A percentile compares a stretch with the other conserved stretches of the same genome.
Conservation (phyloP, 2,888 invertebrate species). For the Alviniconcha strummeri region DNA sequence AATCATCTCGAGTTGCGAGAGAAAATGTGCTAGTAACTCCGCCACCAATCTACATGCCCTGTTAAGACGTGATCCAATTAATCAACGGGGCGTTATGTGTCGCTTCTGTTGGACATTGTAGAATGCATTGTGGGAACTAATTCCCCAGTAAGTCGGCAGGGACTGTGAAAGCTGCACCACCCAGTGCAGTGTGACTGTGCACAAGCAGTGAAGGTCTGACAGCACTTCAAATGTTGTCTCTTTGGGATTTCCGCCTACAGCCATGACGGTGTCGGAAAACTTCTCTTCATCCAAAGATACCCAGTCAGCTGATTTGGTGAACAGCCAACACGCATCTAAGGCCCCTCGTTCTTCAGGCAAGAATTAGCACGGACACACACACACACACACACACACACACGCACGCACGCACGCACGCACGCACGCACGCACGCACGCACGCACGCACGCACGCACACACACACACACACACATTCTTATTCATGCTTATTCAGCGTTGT, state of each 20-base stretch:
- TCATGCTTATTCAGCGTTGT: not conserved
- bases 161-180: too few species aligned
- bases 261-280: not conserved
- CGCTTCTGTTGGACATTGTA: too few species aligned
- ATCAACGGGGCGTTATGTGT: too few species aligned
- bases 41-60: too few species aligned
- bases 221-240: too few species aligned
- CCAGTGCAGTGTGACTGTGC: too few species aligned
- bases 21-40: too few species aligned
- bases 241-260: too few species aligned
- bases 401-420: not conserved
- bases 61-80: too few species aligned
- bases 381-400: slow-evolving; percentile 14
- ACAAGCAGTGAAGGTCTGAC: too few species aligned
- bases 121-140: too few species aligned
- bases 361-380: not conserved
- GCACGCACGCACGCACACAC: slow-evolving; percentile 3
- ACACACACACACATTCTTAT: not conserved
- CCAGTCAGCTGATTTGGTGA: not conserved
- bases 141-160: too few species aligned
- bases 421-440: slow-evolving; percentile 5
- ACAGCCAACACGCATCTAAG: not conserved
- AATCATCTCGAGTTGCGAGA: not conserved
- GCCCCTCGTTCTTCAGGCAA: not conserved
- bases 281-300: not conserved